Evolutionary conservation across 2,797 vertebrate species (phyloP), one percentile per base, ranked within the genome.

Genomic region (Spatula versicolor): DNA sequence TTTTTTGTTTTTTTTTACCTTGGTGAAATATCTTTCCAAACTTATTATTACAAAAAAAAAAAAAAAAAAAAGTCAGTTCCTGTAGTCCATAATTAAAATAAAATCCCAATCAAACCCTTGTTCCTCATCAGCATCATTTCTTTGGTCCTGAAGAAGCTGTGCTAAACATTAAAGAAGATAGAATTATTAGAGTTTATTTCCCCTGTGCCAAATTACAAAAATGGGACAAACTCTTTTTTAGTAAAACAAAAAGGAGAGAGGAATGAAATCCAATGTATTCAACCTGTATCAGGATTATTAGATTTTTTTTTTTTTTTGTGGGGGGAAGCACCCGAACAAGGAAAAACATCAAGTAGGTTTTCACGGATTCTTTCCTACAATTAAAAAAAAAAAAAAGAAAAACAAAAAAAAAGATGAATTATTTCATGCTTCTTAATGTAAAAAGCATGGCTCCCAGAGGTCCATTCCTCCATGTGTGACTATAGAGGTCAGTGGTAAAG

Each of bases 1-100:
- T 20, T 19, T 45, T 45, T 45, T 19, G 19, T 45, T 45, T 97
- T 98, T 83, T 97, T 97, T 98, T 98, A 98, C 97, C 98, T 98
- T 96, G 2, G 94, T 96, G 94, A 92, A 97, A 98, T 74, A 96
- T 86, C 94, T 97, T 98, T 98, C 13, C 94, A 98, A 76, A 98
- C 98, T 96, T 45, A 71, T 28, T 75, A 77, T 30, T 46, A 8
- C 35, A 75, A 77, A 62, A 52, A 86, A 58, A 22, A 46, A 71
- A 66, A 60, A 46, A 86, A 59, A 23, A 48, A 46, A 86, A 63
- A 62, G 30, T 58, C 25, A 60, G 23, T 74, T 88, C 52, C 88
- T 74, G 45, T 67, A 79, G 17, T 95, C 50, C 45, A 10, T 90
- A 62, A 77, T 48, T 35, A 46, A 92, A 94, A 77, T 31, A 2